Evolutionary conservation across 2,888 invertebrate species (phyloP).

Genomic region (Epiblema foenella): DNA sequence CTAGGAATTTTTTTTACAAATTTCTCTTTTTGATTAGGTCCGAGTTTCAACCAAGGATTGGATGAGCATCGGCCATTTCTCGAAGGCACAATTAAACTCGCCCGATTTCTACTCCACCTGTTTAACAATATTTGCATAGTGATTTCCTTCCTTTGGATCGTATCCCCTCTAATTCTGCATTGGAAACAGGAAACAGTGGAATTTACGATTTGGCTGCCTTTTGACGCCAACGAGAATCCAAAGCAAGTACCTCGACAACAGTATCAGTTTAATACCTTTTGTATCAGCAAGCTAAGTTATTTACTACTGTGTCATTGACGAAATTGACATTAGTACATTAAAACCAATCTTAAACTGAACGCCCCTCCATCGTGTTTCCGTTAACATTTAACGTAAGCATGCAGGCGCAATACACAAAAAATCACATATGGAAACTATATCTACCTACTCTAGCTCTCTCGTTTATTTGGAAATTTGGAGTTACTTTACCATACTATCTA

Average conservation of each 20-base stretch:
- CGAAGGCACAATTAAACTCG: slow-evolving; percentile 50
- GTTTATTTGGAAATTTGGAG: not conserved
- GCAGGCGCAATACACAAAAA: too few species aligned
- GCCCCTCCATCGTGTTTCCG: too few species aligned
- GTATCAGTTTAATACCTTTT: not conserved
- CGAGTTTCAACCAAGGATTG: slow-evolving; percentile 59
- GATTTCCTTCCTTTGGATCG: slow-evolving; percentile 63
- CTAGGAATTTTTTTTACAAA: too few species aligned
- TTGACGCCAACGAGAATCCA: slow-evolving; percentile 57
- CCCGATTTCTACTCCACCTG: slow-evolving; percentile 52
- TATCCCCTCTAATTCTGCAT: slow-evolving; percentile 60
- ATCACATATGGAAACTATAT: too few species aligned
- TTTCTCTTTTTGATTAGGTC: slow-evolving; percentile 47
- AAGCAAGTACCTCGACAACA: slow-evolving; percentile 56
- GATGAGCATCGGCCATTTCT: slow-evolving; percentile 54
- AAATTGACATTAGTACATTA: too few species aligned
- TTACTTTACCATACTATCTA: not conserved
- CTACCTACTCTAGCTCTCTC: too few species aligned
- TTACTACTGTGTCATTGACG: too few species aligned
- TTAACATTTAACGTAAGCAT: too few species aligned
- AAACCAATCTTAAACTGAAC: too few species aligned
- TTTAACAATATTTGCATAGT: slow-evolving; percentile 57
- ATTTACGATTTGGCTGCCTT: slow-evolving; percentile 69
- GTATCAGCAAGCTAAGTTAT: too few species aligned
- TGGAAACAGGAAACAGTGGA: slow-evolving; percentile 58